Percentiles rank a stretch among this genome's conserved stretches.
phyloP scores from a whole-genome alignment of 2,113 vertebrate genomes.

The Engystomops pustulosus region DNA sequence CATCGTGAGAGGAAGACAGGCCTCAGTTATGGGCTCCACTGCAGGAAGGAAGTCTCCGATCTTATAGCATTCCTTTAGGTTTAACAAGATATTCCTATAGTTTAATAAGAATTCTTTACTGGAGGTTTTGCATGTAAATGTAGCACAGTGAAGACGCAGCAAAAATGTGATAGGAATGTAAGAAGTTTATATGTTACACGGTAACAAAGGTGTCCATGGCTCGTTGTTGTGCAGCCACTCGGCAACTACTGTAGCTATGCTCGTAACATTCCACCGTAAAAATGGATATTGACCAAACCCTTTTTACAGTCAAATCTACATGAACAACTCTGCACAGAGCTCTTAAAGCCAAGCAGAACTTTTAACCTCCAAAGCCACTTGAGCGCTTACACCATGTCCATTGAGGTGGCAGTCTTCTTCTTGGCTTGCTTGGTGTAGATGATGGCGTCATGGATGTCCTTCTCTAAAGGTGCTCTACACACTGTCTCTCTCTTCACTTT shows the following conservation, averaged over 20 bases:
- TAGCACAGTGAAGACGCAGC: background rate
- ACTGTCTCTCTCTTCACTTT: too few species aligned
- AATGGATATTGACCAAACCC: background rate
- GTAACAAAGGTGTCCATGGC: background rate
- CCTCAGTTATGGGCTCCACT: background rate
- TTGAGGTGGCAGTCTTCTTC: too few species aligned
- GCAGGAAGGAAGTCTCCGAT: slow-evolving; percentile 22
- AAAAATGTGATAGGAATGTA: slow-evolving; percentile 6
- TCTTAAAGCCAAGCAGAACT: too few species aligned
- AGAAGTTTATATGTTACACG: background rate
- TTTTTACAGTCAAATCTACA: background rate
- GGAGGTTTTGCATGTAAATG: background rate
- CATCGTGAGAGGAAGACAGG: background rate
- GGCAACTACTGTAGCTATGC: background rate
- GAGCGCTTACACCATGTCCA: too few species aligned
- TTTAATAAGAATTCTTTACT: slow-evolving; percentile 27
- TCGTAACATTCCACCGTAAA: background rate
- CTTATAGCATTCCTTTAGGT: slow-evolving; percentile 19
- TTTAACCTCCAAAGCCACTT: too few species aligned
- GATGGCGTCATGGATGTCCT: too few species aligned
- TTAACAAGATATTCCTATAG: slow-evolving; percentile 35
- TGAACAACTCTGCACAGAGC: too few species aligned
- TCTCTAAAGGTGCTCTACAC: too few species aligned
- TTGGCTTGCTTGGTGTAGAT: too few species aligned
- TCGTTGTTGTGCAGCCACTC: background rate